Conservation (phyloP, 2,797 vertebrate genomes). For the Pipistrellus nathusii region DNA sequence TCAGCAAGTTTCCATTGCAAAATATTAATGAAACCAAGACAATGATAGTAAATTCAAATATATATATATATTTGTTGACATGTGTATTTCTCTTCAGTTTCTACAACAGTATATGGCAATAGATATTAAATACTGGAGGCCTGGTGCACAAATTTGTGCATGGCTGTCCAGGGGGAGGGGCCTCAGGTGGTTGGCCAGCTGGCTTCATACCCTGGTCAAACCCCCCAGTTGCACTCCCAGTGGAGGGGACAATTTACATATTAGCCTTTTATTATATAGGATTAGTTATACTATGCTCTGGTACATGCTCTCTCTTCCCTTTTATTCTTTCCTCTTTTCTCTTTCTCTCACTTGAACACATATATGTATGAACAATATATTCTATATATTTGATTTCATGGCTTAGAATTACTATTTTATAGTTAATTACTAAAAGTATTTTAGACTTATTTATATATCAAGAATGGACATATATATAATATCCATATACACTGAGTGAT, state of each 20-base stretch:
- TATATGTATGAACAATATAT: neutral
- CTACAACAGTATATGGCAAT: neutral
- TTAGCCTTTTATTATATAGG: too few relatives aligned
- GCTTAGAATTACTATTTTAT: neutral
- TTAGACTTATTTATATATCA: neutral
- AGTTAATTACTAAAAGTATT: neutral
- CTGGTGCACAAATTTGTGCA: too few relatives aligned
- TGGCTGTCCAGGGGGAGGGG: too few relatives aligned
- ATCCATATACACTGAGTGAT: too few relatives aligned
- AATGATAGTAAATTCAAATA: neutral
- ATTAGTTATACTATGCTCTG: neutral
- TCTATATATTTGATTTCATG: neutral
- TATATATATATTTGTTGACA: neutral
- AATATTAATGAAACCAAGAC: slow-evolving; percentile 21
- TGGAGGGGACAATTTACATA: too few relatives aligned
- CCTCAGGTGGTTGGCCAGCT: too few relatives aligned
- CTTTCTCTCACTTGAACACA: neutral
- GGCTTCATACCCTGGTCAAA: too few relatives aligned
- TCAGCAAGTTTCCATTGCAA: neutral
- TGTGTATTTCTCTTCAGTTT: neutral
- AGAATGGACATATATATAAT: neutral
- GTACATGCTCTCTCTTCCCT: neutral
- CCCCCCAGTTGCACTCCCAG: too few relatives aligned
- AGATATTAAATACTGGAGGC: neutral
- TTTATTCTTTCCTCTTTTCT: neutral